Percentiles rank a stretch among this genome's conserved stretches.
phyloP scores from a whole-genome alignment of 1,140 invertebrate genomes.

The Aphidius gifuensis region DNA sequence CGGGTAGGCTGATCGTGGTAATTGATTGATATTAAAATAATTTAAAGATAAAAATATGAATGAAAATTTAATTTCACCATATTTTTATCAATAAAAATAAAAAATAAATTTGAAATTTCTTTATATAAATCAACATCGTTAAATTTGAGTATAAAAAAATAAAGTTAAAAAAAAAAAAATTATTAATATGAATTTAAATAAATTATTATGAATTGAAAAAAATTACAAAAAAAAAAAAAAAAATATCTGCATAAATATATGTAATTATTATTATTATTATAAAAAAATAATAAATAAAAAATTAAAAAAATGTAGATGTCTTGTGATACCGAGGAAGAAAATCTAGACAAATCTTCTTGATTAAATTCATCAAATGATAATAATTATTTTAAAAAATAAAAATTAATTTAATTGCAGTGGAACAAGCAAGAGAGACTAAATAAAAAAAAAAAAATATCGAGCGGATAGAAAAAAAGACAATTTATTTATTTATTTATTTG shows the following conservation, averaged over 20 bases:
- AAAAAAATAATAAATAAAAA: constrained; percentile 3
- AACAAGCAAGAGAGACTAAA: no score
- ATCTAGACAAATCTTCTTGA: no score
- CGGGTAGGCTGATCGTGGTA: constrained; percentile 12
- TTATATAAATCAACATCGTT: neutral
- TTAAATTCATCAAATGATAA: no score
- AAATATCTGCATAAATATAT: constrained; percentile 12
- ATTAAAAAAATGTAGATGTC: constrained; percentile 23
- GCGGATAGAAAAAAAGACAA: no score
- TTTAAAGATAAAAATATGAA: constrained; percentile 5
- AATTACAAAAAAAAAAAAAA: neutral
- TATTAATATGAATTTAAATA: neutral
- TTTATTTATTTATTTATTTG: no score
- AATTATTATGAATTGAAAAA: neutral
- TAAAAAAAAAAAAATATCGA: no score
- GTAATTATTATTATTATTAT: constrained; percentile 18
- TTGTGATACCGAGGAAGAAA: constrained; percentile 27
- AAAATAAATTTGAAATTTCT: no score
- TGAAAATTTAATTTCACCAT: no score
- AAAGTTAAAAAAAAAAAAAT: constrained; percentile 10
- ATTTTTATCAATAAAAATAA: no score
- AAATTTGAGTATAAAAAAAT: neutral
- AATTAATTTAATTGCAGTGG: no score
- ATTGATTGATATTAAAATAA: constrained; percentile 6
- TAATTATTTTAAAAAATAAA: constrained; percentile 13